phyloP scores from a whole-genome alignment of 2,797 vertebrate species.

The Neosilurus hyrtlii region DNA sequence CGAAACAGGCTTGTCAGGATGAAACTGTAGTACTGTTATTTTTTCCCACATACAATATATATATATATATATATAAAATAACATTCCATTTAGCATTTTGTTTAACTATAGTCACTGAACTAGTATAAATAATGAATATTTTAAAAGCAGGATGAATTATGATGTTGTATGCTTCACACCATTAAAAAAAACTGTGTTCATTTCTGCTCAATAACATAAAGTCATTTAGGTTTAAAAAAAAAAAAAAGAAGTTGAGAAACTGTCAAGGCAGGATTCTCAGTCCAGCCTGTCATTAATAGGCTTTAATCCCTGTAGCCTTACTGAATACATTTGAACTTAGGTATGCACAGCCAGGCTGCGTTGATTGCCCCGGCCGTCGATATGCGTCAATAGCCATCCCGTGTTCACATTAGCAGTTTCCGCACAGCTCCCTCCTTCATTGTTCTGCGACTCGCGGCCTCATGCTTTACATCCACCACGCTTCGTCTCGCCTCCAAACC shows the following conservation, averaged over 20 bases:
- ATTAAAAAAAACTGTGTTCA: too few relatives aligned
- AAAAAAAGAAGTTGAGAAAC: constrained; percentile 17
- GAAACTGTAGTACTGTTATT: too few relatives aligned
- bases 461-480: constrained; percentile 39
- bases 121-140: too few relatives aligned
- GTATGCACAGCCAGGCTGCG: constrained; percentile 53
- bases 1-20: too few relatives aligned
- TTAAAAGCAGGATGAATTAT: too few relatives aligned
- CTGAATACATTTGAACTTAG: constrained; percentile 60
- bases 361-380: constrained; percentile 55
- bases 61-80: too few relatives aligned
- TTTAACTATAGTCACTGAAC: too few relatives aligned
- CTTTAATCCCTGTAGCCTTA: constrained; percentile 59
- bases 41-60: too few relatives aligned
- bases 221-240: constrained; percentile 14
- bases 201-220: constrained; percentile 12
- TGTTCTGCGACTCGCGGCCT: constrained; percentile 33
- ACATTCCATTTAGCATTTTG: too few relatives aligned
- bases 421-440: constrained; percentile 46
- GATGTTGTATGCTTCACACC: too few relatives aligned
- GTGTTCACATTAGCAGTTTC: constrained; percentile 57
- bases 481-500: constrained; percentile 35
- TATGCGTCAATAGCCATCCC: constrained; percentile 59
- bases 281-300: constrained; percentile 52
- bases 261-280: constrained; percentile 33